A percentile compares a stretch with the other conserved stretches of the same genome.
phyloP scores from a whole-genome alignment of 1,140 invertebrate genomes.

The Drosophila kurseongensis region DNA sequence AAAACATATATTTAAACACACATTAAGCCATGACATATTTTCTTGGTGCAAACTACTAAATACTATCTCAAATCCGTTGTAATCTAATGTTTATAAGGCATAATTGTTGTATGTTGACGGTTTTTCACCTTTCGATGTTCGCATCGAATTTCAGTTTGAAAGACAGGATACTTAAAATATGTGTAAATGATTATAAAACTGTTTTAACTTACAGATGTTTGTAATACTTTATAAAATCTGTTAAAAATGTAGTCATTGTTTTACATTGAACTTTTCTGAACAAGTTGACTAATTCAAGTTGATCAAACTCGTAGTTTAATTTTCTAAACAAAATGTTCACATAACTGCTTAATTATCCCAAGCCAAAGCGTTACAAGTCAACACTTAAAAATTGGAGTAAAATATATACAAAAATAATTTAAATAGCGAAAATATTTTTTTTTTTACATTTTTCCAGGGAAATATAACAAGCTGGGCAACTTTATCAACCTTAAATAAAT shows the following conservation, averaged over 20 bases:
- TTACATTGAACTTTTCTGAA: constrained; percentile 36
- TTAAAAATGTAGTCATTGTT: constrained; percentile 34
- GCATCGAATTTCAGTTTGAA: too few species aligned
- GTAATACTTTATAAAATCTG: constrained; percentile 57
- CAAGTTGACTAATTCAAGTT: not conserved
- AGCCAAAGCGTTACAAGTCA: not conserved
- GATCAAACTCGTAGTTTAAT: not conserved
- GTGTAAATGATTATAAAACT: not conserved
- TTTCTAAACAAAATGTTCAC: not conserved
- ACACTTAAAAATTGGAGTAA: not conserved
- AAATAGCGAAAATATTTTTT: not conserved
- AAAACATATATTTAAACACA: too few species aligned
- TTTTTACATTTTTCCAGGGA: not conserved
- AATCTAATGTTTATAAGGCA: too few species aligned
- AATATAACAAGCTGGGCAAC: not conserved
- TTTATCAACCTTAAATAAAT: constrained; percentile 9
- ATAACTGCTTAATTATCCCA: not conserved
- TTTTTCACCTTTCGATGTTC: too few species aligned
- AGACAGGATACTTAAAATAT: too few species aligned
- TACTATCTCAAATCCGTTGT: too few species aligned
- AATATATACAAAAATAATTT: not conserved
- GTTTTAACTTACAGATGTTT: not conserved
- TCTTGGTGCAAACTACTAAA: too few species aligned
- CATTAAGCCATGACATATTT: too few species aligned
- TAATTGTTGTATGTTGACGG: too few species aligned